Evolutionary conservation across 2,113 vertebrate genomes (phyloP).

Genomic region (Dromiciops gliroides): DNA sequence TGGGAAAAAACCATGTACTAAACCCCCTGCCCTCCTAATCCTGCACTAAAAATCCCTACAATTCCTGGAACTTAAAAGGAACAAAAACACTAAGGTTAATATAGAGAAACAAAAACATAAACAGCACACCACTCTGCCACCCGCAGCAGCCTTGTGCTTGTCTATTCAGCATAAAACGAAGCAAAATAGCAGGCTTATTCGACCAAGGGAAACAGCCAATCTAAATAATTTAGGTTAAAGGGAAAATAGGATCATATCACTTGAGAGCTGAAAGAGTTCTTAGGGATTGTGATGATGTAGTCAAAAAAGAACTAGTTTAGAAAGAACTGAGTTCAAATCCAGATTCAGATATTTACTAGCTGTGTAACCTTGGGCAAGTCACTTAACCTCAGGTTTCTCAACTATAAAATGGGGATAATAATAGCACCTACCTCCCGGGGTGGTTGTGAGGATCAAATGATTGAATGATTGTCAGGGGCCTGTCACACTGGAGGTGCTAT

Average conservation of each 20-base stretch:
- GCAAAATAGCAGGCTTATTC: not conserved
- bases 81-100: not conserved
- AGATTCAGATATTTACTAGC: not conserved
- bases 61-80: not conserved
- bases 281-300: not conserved
- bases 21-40: not conserved
- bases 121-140: not conserved
- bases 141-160: not conserved
- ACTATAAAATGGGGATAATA: not conserved
- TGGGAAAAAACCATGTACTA: not conserved
- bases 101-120: not conserved
- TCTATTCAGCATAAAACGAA: slow-evolving; percentile 7
- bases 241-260: not conserved
- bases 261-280: not conserved
- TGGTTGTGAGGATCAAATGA: not conserved
- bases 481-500: not conserved
- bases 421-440: not conserved
- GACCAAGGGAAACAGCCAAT: not conserved
- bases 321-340: not conserved
- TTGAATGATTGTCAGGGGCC: not conserved
- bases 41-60: too few species aligned
- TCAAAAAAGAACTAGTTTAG: not conserved
- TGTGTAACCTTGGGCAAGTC: not conserved
- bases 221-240: not conserved
- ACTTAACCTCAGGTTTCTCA: not conserved